Base-by-base conservation (phyloP, 2,113 vertebrate genomes). In the Taxidea taxus region DNA sequence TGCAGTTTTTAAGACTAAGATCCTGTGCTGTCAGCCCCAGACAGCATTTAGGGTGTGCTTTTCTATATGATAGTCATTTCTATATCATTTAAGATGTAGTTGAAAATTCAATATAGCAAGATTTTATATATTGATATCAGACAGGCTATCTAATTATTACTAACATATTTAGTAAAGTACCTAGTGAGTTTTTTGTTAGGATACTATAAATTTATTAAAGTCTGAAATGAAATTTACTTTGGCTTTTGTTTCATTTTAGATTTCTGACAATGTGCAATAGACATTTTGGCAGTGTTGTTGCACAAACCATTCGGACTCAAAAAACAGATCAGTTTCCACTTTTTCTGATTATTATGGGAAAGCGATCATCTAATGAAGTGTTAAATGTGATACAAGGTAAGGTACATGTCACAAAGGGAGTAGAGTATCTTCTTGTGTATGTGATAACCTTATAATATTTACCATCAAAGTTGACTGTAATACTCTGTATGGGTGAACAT, bases 311-410 rank as follows among this genome's bases (percentile, higher is more conserved):
- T 98, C 99, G 99, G 94, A 99, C 99, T 77, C 99, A 99, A 99
- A 99, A 99, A 98, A 99, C 99, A 86, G 99, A 99, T 98, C 99
- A 99, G 96, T 99, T 99, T 98, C 99, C 99, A 90, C 99, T 99
- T 97, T 99, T 99, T 97, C 99, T 99, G 92, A 99, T 99, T 97
- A 99, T 99, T 98, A 99, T 99, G 99, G 99, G 99, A 72, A 99
- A 99, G 97, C 98, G 99, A 98, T 99, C 99, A n/a, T 99, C 99
- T 95, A 99, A 99, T 81, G 99, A 99, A 99, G 99, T 99, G 93
- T 98, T 99, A 99, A 99, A 99, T 98, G 99, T 99, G 98, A 99
- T 99, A 99, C 99, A 99, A 99, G 99, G 99, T 99, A 99, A 97
- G 90, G 94, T 96, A 86, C 64, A 90, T 95, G 14, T 95, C 72